Conservation (phyloP, 2,888 invertebrate genomes). For the Halictus quadricinctus region DNA sequence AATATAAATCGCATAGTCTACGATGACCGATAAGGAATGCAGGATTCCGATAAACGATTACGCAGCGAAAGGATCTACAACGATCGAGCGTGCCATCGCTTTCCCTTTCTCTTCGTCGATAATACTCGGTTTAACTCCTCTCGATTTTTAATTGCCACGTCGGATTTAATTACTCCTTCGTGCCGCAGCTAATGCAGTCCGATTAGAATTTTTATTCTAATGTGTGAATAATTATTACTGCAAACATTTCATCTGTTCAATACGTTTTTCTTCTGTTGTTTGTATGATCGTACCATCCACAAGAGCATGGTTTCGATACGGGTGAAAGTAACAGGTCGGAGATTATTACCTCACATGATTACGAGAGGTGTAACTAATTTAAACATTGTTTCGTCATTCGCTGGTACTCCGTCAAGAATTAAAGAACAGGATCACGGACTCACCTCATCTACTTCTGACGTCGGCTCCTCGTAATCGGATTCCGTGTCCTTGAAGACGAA, state of each 20-base stretch:
- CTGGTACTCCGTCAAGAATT: background rate
- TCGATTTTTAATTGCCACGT: slow-evolving; percentile 48
- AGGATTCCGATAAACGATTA: slow-evolving; percentile 19
- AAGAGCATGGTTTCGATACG: slow-evolving; percentile 16
- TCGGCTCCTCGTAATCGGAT: slow-evolving; percentile 80
- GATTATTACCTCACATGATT: slow-evolving; percentile 33
- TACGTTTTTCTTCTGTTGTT: background rate
- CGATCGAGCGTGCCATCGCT: slow-evolving; percentile 28
- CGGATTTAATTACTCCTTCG: background rate
- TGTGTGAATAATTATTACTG: background rate
- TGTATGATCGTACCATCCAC: background rate
- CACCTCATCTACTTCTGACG: slow-evolving; percentile 78
- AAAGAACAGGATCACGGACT: slow-evolving; percentile 39
- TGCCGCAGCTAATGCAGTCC: background rate
- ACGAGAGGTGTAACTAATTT: slow-evolving; percentile 25
- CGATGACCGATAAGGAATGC: slow-evolving; percentile 37
- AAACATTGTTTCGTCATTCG: background rate
- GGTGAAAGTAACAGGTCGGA: slow-evolving; percentile 54
- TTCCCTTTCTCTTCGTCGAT: slow-evolving; percentile 41
- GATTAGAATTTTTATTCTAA: background rate
- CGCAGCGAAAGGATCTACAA: slow-evolving; percentile 35
- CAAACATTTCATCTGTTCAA: background rate
- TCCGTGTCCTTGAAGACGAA: slow-evolving; percentile 79
- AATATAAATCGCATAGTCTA: background rate
- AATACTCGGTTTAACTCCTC: slow-evolving; percentile 10